Percentiles rank a stretch among this genome's conserved stretches.
Evolutionary conservation across 2,888 invertebrate species (phyloP).

Genomic region (Proisotoma minuta): DNA sequence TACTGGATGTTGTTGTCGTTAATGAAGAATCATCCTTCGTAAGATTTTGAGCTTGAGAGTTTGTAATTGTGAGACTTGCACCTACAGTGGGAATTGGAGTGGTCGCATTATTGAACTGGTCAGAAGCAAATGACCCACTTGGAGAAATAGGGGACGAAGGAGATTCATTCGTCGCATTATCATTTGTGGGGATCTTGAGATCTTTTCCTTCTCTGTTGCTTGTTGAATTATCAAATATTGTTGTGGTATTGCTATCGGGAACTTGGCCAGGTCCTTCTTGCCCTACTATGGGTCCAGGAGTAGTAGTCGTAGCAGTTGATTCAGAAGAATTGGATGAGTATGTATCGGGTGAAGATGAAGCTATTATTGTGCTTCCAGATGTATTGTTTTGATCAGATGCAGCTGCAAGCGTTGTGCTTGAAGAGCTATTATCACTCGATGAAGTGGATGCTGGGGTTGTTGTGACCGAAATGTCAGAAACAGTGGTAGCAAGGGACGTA

Average conservation of each 20-base stretch:
- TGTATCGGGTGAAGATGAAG: background rate
- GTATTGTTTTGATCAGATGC: background rate
- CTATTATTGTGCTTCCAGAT: background rate
- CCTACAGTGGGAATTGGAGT: background rate
- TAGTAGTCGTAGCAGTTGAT: background rate
- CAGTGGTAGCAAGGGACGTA: too few species aligned
- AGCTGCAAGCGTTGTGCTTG: background rate
- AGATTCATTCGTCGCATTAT: background rate
- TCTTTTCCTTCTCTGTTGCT: background rate
- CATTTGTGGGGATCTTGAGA: background rate
- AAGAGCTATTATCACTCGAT: background rate
- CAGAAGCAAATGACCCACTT: too few species aligned
- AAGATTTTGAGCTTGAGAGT: background rate
- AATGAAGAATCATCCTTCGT: slow-evolving; percentile 5
- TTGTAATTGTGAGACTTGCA: background rate
- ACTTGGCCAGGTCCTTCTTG: too few species aligned
- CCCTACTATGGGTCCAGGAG: background rate
- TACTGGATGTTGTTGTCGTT: slow-evolving; percentile 6
- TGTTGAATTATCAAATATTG: background rate
- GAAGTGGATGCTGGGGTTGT: background rate
- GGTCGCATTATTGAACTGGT: background rate
- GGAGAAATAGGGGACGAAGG: background rate
- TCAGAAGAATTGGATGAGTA: background rate
- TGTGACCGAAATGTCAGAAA: background rate
- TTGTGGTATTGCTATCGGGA: background rate